phyloP scores from a whole-genome alignment of 2,888 invertebrate genomes.

The Sphaeridia pumilis region DNA sequence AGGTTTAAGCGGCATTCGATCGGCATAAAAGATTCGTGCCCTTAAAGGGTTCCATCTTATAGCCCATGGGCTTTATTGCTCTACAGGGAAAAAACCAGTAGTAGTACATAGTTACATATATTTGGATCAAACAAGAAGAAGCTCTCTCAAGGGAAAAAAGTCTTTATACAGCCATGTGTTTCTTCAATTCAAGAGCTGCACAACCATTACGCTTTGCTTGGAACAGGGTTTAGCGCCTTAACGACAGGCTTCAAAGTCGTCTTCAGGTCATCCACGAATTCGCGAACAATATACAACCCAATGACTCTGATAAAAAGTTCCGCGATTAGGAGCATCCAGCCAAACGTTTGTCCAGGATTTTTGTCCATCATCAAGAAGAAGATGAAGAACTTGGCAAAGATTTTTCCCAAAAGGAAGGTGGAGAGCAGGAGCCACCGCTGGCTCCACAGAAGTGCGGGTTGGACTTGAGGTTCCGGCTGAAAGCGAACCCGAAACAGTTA shows the following conservation, averaged over 20 bases:
- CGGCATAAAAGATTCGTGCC: too few species aligned
- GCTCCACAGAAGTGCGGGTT: not conserved
- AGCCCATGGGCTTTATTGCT: too few species aligned
- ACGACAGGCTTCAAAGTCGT: not conserved
- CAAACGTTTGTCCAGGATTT: constrained; percentile 12
- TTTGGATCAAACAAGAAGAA: too few species aligned
- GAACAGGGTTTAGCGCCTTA: not conserved
- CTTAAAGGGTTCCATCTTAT: too few species aligned
- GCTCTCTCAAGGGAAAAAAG: too few species aligned
- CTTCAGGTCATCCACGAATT: constrained; percentile 11
- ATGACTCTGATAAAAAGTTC: constrained; percentile 5
- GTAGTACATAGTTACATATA: too few species aligned
- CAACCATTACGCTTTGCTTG: too few species aligned
- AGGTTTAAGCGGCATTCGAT: too few species aligned
- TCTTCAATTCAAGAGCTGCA: too few species aligned
- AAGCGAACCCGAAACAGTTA: too few species aligned
- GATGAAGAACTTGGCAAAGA: constrained; percentile 10
- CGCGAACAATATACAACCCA: constrained; percentile 8
- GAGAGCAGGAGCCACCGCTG: constrained; percentile 7
- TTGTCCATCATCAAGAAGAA: constrained; percentile 5
- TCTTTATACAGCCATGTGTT: too few species aligned
- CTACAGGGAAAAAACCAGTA: too few species aligned
- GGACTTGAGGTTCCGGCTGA: constrained; percentile 11
- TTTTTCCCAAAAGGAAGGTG: constrained; percentile 5
- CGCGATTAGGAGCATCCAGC: constrained; percentile 7